phyloP scores from a whole-genome alignment of 2,888 invertebrate species.

The Eutolmus rufibarbis region DNA sequence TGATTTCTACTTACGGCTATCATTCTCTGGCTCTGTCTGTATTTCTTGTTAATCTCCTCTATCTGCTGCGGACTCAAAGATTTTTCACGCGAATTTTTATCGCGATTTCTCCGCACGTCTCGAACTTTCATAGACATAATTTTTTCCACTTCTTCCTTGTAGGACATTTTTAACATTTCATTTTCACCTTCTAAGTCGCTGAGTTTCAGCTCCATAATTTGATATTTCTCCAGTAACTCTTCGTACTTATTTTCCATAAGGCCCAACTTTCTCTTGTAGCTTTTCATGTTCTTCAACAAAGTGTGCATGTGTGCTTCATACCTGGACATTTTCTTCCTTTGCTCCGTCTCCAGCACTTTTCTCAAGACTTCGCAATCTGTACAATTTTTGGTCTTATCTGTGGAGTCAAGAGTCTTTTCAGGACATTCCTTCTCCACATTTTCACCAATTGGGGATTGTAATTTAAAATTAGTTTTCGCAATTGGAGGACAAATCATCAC shows the following conservation, averaged over 20 bases:
- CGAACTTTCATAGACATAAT: background rate
- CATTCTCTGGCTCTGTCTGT: slow-evolving; percentile 50
- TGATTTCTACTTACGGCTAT: slow-evolving; percentile 50
- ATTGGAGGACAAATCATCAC: background rate
- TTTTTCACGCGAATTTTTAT: background rate
- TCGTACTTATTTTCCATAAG: slow-evolving; percentile 49
- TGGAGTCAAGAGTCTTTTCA: slow-evolving; percentile 29
- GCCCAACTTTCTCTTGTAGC: slow-evolving; percentile 51
- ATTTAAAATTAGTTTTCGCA: background rate
- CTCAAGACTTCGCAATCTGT: slow-evolving; percentile 51
- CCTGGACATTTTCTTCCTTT: slow-evolving; percentile 53
- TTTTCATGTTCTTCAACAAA: slow-evolving; percentile 51
- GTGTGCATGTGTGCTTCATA: slow-evolving; percentile 54
- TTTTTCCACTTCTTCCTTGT: background rate
- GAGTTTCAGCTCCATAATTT: slow-evolving; percentile 51
- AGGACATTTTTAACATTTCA: background rate
- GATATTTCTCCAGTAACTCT: slow-evolving; percentile 47
- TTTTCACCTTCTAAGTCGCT: slow-evolving; percentile 43
- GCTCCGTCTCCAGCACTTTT: slow-evolving; percentile 53
- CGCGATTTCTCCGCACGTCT: background rate
- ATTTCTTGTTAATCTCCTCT: slow-evolving; percentile 43
- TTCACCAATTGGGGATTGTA: background rate
- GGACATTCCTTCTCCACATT: background rate
- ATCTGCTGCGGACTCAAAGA: background rate
- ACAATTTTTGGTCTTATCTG: background rate